Evolutionary conservation across 2,888 invertebrate genomes (phyloP).

Genomic region (Habroteleia sp.): DNA sequence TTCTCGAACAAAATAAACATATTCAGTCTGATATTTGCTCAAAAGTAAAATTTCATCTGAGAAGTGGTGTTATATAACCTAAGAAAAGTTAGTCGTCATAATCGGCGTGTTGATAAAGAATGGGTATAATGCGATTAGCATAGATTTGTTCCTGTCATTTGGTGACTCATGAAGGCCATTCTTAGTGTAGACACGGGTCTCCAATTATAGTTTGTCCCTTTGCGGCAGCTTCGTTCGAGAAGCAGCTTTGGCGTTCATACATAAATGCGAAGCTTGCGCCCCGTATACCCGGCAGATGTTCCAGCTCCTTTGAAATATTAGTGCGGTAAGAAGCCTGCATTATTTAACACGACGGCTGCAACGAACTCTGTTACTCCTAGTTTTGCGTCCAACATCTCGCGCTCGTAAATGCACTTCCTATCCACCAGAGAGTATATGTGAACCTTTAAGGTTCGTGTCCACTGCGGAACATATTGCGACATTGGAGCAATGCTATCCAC

Average conservation of each 20-base stretch:
- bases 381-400: constrained; percentile 57
- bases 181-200: constrained; percentile 48
- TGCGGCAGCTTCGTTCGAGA: constrained; percentile 54
- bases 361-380: constrained; percentile 61
- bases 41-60: too few species aligned
- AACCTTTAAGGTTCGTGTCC: constrained; percentile 45
- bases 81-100: constrained; percentile 34
- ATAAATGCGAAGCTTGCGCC: constrained; percentile 71
- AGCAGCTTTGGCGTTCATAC: constrained; percentile 70
- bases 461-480: constrained; percentile 59
- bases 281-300: constrained; percentile 66
- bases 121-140: constrained; percentile 54
- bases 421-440: constrained; percentile 41
- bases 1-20: not conserved
- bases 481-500: constrained; percentile 27
- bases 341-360: constrained; percentile 71
- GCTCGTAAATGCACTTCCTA: constrained; percentile 56
- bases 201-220: constrained; percentile 62
- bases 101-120: constrained; percentile 32
- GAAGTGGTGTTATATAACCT: too few species aligned
- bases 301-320: constrained; percentile 72
- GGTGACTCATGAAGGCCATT: constrained; percentile 52
- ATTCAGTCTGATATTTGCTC: constrained; percentile 39
- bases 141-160: constrained; percentile 51
- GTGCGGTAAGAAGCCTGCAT: constrained; percentile 71